phyloP scores from a whole-genome alignment of 2,888 invertebrate species.

The Pachydiplax longipennis region DNA sequence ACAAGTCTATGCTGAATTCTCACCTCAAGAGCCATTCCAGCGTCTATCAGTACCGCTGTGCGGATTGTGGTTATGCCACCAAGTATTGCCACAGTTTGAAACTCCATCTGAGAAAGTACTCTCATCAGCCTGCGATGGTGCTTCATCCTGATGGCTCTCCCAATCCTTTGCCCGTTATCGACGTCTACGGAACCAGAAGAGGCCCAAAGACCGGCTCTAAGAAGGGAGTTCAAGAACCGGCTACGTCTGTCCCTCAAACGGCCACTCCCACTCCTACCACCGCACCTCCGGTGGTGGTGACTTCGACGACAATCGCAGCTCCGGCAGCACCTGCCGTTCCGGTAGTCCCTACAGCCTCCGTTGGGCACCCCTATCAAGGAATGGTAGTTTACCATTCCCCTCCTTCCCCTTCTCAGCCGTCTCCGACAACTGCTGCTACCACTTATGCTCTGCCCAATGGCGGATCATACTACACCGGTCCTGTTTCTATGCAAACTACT shows the following conservation, averaged over 20 bases:
- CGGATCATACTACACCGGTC: neutral
- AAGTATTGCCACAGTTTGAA: slow-evolving; percentile 98
- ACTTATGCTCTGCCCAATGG: neutral
- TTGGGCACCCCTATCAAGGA: slow-evolving; percentile 46
- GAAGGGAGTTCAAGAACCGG: slow-evolving; percentile 12
- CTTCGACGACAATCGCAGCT: neutral
- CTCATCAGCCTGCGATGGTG: slow-evolving; percentile 87
- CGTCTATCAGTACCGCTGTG: slow-evolving; percentile 91
- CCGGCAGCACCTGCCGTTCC: slow-evolving; percentile 29
- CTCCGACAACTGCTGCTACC: neutral
- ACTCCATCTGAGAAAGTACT: slow-evolving; percentile 90
- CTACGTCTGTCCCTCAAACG: slow-evolving; percentile 46
- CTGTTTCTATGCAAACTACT: neutral
- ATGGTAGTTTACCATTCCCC: slow-evolving; percentile 17
- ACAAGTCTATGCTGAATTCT: slow-evolving; percentile 98
- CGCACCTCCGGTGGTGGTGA: slow-evolving; percentile 53
- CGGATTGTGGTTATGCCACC: slow-evolving; percentile 93
- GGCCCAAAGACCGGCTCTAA: slow-evolving; percentile 71
- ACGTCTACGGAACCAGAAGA: slow-evolving; percentile 87
- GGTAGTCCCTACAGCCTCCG: slow-evolving; percentile 45
- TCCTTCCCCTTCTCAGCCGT: neutral
- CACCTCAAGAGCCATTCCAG: slow-evolving; percentile 96
- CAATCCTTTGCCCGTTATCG: slow-evolving; percentile 86
- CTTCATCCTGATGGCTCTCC: slow-evolving; percentile 88
- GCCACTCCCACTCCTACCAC: slow-evolving; percentile 48